Conservation (phyloP, 2,797 vertebrate genomes). For the Babyrousa celebensis region DNA sequence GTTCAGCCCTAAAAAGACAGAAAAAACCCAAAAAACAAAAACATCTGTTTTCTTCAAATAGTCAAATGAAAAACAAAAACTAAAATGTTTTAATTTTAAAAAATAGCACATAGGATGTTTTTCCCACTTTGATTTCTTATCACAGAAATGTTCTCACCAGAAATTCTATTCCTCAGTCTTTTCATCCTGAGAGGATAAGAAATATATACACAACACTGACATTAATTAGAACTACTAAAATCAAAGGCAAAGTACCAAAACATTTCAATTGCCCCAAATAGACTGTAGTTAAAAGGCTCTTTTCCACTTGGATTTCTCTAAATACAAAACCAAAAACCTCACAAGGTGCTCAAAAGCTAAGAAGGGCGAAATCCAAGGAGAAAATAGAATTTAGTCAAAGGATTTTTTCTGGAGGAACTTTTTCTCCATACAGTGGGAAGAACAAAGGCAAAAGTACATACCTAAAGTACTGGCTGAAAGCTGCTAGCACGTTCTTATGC, state of each 20-base stretch:
- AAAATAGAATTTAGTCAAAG: not conserved
- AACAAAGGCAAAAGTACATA: constrained; percentile 83
- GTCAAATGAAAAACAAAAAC: constrained; percentile 35
- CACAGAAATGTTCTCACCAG: not conserved
- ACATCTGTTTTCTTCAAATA: not conserved
- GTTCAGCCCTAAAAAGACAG: too few relatives aligned
- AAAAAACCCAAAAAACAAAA: too few relatives aligned
- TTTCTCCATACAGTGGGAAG: not conserved
- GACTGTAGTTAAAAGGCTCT: not conserved
- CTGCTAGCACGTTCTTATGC: constrained; percentile 99
- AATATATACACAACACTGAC: not conserved
- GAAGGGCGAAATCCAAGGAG: not conserved
- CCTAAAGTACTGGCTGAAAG: constrained; percentile 99
- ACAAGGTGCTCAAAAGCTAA: not conserved
- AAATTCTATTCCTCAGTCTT: constrained; percentile 39
- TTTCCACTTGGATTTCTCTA: not conserved
- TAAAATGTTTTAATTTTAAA: not conserved
- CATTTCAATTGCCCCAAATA: not conserved
- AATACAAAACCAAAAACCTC: constrained; percentile 32
- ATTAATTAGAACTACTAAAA: not conserved
- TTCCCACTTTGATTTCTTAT: not conserved
- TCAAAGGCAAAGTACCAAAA: constrained; percentile 17
- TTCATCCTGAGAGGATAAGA: constrained; percentile 41
- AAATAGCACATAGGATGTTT: not conserved
- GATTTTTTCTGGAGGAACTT: not conserved